phyloP scores from a whole-genome alignment of 2,888 invertebrate species.

The Aleiodes testaceus region DNA sequence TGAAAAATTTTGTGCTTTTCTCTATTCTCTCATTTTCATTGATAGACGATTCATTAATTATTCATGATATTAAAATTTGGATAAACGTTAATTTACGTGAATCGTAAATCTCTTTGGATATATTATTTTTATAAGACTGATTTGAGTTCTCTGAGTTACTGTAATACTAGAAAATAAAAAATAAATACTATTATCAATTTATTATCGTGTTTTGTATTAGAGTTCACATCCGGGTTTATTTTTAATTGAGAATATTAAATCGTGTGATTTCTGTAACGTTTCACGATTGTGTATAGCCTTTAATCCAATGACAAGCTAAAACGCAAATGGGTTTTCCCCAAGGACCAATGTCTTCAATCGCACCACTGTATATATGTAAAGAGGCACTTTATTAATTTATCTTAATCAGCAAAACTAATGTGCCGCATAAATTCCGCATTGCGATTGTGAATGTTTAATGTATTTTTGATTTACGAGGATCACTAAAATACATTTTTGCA shows the following conservation, averaged over 20 bases:
- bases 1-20: background rate
- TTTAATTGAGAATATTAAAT: conserved; percentile 6
- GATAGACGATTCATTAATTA: no score
- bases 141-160: no score
- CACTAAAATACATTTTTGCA: background rate
- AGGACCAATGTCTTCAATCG: conserved; percentile 51
- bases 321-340: conserved; percentile 54
- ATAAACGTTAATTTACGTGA: no score
- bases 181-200: background rate
- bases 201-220: background rate
- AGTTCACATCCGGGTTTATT: conserved; percentile 11
- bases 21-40: no score
- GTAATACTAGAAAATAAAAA: background rate
- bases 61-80: no score
- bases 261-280: conserved; percentile 19
- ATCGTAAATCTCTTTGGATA: no score
- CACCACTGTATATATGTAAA: conserved; percentile 14
- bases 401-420: conserved; percentile 13
- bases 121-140: no score
- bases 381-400: conserved; percentile 17
- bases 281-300: no score
- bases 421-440: background rate
- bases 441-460: background rate
- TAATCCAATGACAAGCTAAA: conserved; percentile 47
- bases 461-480: background rate